Evolutionary conservation across 1,140 invertebrate genomes (phyloP).

Genomic region (Drosophila hydei): DNA sequence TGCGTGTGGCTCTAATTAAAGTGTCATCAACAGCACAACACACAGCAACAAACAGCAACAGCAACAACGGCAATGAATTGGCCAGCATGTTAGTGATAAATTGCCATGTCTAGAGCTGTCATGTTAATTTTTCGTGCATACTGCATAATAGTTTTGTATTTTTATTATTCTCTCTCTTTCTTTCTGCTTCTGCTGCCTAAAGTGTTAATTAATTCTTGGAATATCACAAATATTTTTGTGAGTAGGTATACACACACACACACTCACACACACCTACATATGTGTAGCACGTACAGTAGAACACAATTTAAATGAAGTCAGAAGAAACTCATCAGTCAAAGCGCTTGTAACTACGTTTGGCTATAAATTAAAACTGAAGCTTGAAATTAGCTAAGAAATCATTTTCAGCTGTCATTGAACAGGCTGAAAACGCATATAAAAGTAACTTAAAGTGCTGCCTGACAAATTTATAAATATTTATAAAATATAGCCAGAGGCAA

Average conservation of each 20-base stretch:
- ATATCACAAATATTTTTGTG: constrained; percentile 61
- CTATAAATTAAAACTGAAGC: too few species aligned
- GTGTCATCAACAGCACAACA: constrained; percentile 74
- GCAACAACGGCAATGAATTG: constrained; percentile 46
- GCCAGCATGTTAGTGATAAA: constrained; percentile 75
- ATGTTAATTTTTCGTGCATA: constrained; percentile 79
- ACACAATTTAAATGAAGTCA: background rate
- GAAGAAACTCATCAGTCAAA: background rate
- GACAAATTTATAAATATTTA: too few species aligned
- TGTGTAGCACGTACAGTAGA: background rate
- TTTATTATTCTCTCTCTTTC: too few species aligned
- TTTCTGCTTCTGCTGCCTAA: constrained; percentile 32
- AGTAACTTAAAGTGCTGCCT: too few species aligned
- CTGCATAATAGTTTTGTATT: constrained; percentile 72
- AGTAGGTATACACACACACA: background rate
- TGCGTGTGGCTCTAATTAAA: constrained; percentile 82
- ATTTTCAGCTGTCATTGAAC: too few species aligned
- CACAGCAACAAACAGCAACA: constrained; percentile 26
- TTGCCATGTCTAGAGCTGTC: constrained; percentile 80
- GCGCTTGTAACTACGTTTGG: too few species aligned
- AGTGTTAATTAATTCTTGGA: constrained; percentile 81
- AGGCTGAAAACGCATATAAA: too few species aligned
- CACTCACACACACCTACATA: too few species aligned
- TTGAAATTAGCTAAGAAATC: too few species aligned
- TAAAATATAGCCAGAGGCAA: too few species aligned